These are phyloP conservation scores for Babylonia areolata DNA, from an alignment of 1,140 invertebrate genomes.

Conservation along the genomic window DNA sequence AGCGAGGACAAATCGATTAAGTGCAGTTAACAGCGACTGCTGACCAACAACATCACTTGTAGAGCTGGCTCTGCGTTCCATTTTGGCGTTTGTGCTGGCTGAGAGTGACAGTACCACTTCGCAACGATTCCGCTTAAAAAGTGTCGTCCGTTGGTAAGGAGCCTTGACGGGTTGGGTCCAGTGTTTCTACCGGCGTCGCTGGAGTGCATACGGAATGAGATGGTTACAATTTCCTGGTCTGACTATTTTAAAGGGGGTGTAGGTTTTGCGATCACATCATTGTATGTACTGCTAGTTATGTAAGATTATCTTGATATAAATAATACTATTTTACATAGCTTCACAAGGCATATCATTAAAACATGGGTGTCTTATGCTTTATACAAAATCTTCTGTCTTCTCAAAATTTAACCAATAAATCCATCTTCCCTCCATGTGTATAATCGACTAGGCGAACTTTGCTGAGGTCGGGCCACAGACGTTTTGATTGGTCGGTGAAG, in stretches of 20 bases:
- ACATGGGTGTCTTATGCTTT: neutral
- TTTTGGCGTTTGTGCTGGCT: neutral
- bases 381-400: neutral
- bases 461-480: conserved; percentile 32
- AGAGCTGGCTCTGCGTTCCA: conserved; percentile 37
- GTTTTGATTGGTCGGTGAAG: conserved; percentile 41
- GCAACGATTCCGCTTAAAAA: neutral
- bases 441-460: conserved; percentile 26
- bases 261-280: no score
- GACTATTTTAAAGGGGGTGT: neutral
- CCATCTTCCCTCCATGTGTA: neutral
- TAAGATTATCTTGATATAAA: no score
- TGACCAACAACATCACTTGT: conserved; percentile 39
- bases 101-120: neutral
- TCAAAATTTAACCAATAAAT: neutral
- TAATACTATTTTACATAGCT: neutral
- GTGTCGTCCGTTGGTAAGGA: neutral
- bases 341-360: neutral
- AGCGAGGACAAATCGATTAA: conserved; percentile 62
- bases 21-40: conserved; percentile 58
- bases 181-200: neutral
- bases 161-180: neutral
- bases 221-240: neutral
- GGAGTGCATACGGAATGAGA: conserved; percentile 13
- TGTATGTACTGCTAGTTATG: neutral